phyloP scores from a whole-genome alignment of 2,797 vertebrate species.

The Carduelis carduelis region DNA sequence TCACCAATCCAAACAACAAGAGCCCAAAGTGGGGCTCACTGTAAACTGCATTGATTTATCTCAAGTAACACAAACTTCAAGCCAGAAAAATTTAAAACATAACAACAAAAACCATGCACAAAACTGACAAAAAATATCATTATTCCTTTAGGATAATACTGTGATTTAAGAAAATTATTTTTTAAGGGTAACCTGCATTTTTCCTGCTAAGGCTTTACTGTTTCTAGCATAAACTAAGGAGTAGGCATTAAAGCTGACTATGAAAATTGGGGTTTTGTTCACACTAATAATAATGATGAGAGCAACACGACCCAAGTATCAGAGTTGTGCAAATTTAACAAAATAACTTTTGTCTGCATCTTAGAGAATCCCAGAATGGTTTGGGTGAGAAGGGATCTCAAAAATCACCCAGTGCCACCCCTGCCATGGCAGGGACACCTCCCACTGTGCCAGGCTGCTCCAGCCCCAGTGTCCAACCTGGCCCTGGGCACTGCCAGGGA shows the following conservation, averaged over 20 bases:
- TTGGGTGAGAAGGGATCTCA: not conserved
- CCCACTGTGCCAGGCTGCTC: not conserved
- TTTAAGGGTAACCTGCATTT: not conserved
- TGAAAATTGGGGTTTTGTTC: not conserved
- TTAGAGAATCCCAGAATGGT: rapidly evolving
- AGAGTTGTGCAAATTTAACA: not conserved
- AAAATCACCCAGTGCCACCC: rapidly evolving
- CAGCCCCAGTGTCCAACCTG: not conserved
- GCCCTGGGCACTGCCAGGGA: not conserved
- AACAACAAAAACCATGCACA: not conserved
- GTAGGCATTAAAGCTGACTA: not conserved
- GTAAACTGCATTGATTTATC: not conserved
- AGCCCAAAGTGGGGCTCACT: not conserved
- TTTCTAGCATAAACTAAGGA: not conserved
- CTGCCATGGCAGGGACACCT: not conserved
- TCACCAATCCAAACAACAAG: not conserved
- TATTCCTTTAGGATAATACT: not conserved
- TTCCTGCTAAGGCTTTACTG: not conserved
- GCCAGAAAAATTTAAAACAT: not conserved
- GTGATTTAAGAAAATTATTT: not conserved
- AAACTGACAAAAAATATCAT: not conserved
- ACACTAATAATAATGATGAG: not conserved
- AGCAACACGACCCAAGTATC: not conserved
- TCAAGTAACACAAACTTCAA: not conserved
- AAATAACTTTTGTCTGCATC: not conserved